Evolutionary conservation across 1,140 invertebrate species (phyloP).

Genomic region (Ditylenchus dipsaci): DNA sequence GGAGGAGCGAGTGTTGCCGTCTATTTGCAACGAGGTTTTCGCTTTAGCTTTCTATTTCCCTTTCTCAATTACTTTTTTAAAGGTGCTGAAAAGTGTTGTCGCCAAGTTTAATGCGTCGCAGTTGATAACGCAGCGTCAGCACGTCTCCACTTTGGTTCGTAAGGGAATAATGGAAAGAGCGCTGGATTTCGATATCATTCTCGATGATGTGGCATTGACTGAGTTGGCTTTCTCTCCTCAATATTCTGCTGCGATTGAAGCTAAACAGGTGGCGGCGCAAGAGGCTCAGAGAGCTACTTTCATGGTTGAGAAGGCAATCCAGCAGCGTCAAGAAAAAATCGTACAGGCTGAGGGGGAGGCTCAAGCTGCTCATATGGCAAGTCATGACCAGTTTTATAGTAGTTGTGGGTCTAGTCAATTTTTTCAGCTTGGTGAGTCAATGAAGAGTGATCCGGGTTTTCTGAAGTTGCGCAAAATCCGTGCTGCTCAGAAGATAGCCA

Average conservation of each 20-base stretch:
- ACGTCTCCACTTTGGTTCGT: constrained; percentile 83
- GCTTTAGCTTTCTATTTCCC: not conserved
- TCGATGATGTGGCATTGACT: constrained; percentile 98
- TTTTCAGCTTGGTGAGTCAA: constrained; percentile 83
- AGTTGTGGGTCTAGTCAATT: constrained; percentile 61
- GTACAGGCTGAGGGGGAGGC: constrained; percentile 99
- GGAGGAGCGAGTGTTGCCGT: constrained; percentile 74
- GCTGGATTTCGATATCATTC: constrained; percentile 92
- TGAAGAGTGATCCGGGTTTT: constrained; percentile 90
- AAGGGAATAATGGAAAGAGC: constrained; percentile 89
- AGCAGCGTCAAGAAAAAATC: constrained; percentile 97
- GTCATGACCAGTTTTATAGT: too few species aligned
- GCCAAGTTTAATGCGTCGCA: constrained; percentile 99
- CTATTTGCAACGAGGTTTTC: constrained; percentile 92
- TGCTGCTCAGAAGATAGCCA: constrained; percentile 91
- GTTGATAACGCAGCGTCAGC: constrained; percentile 90
- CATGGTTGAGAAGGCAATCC: constrained; percentile 91
- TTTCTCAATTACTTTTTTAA: constrained; percentile 25
- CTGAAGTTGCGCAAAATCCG: constrained; percentile 92
- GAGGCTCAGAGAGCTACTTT: constrained; percentile 97
- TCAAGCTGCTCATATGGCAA: constrained; percentile 73
- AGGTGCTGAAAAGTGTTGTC: constrained; percentile 88
- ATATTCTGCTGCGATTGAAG: constrained; percentile 98
- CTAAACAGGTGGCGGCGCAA: constrained; percentile 94
- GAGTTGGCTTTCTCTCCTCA: constrained; percentile 97